Evolutionary conservation across 2,113 vertebrate genomes (phyloP), one percentile per base, ranked within the genome.

Genomic region (Dipodomys merriami): DNA sequence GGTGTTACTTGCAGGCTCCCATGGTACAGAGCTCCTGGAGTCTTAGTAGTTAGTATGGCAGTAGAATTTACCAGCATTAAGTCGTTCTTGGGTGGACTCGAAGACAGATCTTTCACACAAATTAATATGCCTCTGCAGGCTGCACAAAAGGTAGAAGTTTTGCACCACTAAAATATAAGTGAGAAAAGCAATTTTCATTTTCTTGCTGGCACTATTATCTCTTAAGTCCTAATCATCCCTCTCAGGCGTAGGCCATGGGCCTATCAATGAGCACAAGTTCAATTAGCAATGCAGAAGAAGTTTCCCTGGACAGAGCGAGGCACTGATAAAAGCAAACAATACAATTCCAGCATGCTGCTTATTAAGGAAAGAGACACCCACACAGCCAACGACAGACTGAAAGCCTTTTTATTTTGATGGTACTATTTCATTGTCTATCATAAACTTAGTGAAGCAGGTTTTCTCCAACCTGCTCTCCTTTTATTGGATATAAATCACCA

Each of bases 401-500:
- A 97, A 98, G 91, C 93, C 94, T 95, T 96, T 98, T 97, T 97
- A 96, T 97, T 98, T 97, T 96, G 97, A 98, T 95, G 96, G 96
- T 95, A 93, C 96, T 96, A 91, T 98, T 98, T 98, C 98, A 97
- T 95, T 97, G 96, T 98, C 98, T 97, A 97, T 98, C 98, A 97
- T 98, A 98, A 98, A 98, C 98, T 98, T 98, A 96, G 97, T 93
- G 83, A 96, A 97, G 97, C 98, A 98, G 96, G 97, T 97, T 98
- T 97, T 98, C 97, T 97, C 97, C 97, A 97, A 96, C 97, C 97
- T 97, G 95, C 96, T 97, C 93, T 97, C 88, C 95, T 98, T 98
- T 98, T 98, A 98, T 97, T 98, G 97, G 96, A 95, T 97, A 98
- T 98, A 98, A 98, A 98, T 99, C 98, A 98, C 94, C 72, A 22